Conservation (phyloP, 2,888 invertebrate species). For the Calliopum simillimum region DNA sequence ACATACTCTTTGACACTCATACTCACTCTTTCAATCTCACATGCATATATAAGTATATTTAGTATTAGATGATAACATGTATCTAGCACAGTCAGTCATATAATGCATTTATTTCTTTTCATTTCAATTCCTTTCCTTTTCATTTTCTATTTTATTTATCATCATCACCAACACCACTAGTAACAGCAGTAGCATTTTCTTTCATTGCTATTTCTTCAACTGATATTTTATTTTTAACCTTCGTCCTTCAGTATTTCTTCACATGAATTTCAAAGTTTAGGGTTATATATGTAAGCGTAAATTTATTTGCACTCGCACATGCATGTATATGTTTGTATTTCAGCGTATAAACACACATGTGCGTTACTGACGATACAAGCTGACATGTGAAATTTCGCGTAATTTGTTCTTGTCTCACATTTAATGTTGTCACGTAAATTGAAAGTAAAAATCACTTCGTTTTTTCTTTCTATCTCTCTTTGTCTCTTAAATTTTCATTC, state of each 20-base stretch:
- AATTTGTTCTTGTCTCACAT: conserved; percentile 20
- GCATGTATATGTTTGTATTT: not conserved
- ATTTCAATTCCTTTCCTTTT: not conserved
- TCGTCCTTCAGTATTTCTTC: not conserved
- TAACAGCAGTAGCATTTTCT: not conserved
- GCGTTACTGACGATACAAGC: conserved; percentile 1
- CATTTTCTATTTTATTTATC: not conserved
- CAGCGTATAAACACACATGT: not conserved
- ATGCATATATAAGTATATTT: no score
- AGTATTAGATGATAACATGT: no score
- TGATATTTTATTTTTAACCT: not conserved
- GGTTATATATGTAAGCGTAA: not conserved
- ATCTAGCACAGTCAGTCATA: no score
- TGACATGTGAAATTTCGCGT: conserved; percentile 16
- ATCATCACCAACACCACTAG: not conserved
- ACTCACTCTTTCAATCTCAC: no score
- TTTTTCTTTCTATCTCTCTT: not conserved
- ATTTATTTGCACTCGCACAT: not conserved
- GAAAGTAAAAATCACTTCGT: not conserved
- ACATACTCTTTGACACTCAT: no score
- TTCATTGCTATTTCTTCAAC: not conserved
- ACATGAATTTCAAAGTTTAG: not conserved
- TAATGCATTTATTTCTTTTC: not conserved
- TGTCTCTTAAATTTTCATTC: no score
- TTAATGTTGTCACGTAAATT: conserved; percentile 26